Conservation (phyloP, 2,888 invertebrate species). For the Barypeithes pellucidus region DNA sequence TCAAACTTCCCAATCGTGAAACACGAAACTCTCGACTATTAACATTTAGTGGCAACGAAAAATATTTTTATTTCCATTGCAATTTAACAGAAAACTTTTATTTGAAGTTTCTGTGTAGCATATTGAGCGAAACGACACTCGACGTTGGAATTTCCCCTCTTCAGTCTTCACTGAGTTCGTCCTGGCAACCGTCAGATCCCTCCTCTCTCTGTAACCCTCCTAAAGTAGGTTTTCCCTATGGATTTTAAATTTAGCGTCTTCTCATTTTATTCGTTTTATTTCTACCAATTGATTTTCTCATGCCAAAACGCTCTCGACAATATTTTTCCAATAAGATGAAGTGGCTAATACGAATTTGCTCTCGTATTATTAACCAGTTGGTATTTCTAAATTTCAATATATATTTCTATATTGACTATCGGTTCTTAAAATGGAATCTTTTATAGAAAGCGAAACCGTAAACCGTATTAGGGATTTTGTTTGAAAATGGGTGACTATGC, state of each 20-base stretch:
- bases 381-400: no score
- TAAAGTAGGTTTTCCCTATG: slow-evolving; percentile 40
- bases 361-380: no score
- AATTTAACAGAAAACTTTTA: slow-evolving; percentile 29
- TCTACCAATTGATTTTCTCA: slow-evolving; percentile 30
- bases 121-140: slow-evolving; percentile 50
- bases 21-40: not conserved
- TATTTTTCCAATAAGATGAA: not conserved
- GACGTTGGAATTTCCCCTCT: slow-evolving; percentile 48
- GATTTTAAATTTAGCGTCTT: slow-evolving; percentile 49
- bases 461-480: no score
- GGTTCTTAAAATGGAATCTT: not conserved
- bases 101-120: slow-evolving; percentile 37
- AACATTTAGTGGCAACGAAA: not conserved
- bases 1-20: not conserved
- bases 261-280: slow-evolving; percentile 47
- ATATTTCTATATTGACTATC: not conserved
- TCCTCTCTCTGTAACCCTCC: slow-evolving; percentile 43
- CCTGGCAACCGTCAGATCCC: slow-evolving; percentile 50
- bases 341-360: not conserved
- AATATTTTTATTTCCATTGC: slow-evolving; percentile 5
- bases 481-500: no score
- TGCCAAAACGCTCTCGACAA: slow-evolving; percentile 1
- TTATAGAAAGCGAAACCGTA: no score
- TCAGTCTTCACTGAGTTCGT: slow-evolving; percentile 39